phyloP scores from a whole-genome alignment of 2,797 vertebrate genomes.

The Chanos chanos region DNA sequence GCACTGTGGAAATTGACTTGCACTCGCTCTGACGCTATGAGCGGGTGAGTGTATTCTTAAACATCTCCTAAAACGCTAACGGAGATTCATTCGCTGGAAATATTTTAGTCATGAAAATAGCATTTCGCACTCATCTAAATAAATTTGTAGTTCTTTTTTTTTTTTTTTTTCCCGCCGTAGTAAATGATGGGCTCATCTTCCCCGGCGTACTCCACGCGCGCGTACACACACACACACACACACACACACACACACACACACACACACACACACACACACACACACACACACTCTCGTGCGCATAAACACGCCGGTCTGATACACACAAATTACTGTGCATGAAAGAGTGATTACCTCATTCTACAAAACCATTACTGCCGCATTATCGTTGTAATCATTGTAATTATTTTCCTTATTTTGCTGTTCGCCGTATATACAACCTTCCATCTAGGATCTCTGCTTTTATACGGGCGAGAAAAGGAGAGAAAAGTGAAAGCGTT shows the following conservation, averaged over 20 bases:
- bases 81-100: too few species aligned
- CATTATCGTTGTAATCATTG: slow-evolving; percentile 59
- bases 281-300: slow-evolving; percentile 39
- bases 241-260: slow-evolving; percentile 35
- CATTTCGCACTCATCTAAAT: too few species aligned
- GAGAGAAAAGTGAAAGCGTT: slow-evolving; percentile 53
- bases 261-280: not conserved
- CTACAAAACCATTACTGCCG: slow-evolving; percentile 37
- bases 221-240: slow-evolving; percentile 29
- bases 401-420: slow-evolving; percentile 56
- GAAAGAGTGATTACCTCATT: slow-evolving; percentile 54
- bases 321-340: slow-evolving; percentile 19
- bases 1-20: slow-evolving; percentile 63
- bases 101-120: too few species aligned
- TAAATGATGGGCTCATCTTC: too few species aligned
- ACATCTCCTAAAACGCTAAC: too few species aligned
- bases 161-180: too few species aligned
- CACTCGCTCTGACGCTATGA: slow-evolving; percentile 15
- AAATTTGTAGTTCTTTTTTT: too few species aligned
- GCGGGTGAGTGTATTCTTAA: slow-evolving; percentile 55
- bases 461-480: slow-evolving; percentile 3
- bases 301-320: slow-evolving; percentile 22
- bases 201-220: too few species aligned
- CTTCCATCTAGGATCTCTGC: slow-evolving; percentile 37
- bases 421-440: slow-evolving; percentile 47